Evolutionary conservation across 2,113 vertebrate genomes (phyloP).

Genomic region (Lates calcarifer): DNA sequence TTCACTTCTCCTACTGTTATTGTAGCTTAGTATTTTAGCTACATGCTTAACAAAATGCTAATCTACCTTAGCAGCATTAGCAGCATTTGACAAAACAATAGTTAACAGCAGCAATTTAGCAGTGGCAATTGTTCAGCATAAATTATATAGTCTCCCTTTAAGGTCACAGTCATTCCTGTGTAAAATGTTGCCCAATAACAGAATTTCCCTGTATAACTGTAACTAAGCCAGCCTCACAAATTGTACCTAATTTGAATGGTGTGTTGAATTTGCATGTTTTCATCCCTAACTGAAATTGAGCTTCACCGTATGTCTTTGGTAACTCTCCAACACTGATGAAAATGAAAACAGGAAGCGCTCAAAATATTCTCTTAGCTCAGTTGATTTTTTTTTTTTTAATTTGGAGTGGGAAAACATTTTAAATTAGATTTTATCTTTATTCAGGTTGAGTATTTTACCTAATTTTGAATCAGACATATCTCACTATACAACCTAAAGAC

Average conservation of each 20-base stretch:
- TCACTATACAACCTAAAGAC: constrained; percentile 35
- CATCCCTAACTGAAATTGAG: not conserved
- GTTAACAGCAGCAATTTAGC: no score
- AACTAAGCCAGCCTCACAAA: not conserved
- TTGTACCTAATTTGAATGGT: not conserved
- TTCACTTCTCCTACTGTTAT: not conserved
- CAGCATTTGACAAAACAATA: not conserved
- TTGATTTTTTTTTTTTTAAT: not conserved
- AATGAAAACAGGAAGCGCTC: constrained; percentile 16
- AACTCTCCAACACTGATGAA: constrained; percentile 15
- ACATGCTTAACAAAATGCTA: not conserved
- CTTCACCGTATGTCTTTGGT: not conserved
- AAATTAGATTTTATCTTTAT: constrained; percentile 7
- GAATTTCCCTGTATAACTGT: not conserved
- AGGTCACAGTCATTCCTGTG: not conserved
- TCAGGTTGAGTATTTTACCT: constrained; percentile 18
- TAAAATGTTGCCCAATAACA: not conserved
- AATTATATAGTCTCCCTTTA: not conserved
- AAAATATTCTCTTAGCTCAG: not conserved
- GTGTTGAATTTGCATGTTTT: constrained; percentile 4
- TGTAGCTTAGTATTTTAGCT: not conserved
- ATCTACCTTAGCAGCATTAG: not conserved
- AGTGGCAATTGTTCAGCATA: not conserved
- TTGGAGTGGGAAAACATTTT: not conserved
- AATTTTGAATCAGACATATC: constrained; percentile 35